Conservation (phyloP, 2,113 vertebrate species). For the Elgaria multicarinata region DNA sequence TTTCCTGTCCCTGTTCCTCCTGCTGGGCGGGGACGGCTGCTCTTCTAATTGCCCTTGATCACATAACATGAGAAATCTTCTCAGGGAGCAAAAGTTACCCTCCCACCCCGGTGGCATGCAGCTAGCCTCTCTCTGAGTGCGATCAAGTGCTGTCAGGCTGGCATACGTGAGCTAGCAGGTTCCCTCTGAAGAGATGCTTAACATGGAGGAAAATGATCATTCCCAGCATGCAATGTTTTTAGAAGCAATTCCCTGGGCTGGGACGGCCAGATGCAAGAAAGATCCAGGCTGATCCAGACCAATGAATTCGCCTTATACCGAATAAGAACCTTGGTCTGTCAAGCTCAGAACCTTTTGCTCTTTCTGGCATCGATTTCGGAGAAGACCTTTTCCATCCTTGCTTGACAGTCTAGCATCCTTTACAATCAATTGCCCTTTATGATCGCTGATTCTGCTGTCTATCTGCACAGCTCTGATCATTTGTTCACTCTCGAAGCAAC, state of each 20-base stretch:
- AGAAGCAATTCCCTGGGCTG: background rate
- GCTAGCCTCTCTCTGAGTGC: background rate
- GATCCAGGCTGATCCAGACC: no score
- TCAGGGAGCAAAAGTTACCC: background rate
- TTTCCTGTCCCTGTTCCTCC: background rate
- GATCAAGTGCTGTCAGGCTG: background rate
- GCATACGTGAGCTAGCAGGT: background rate
- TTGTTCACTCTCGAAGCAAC: background rate
- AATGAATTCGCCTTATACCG: background rate
- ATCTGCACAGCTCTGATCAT: background rate
- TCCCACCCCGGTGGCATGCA: background rate
- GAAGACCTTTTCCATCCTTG: background rate
- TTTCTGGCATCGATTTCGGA: background rate
- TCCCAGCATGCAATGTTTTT: background rate
- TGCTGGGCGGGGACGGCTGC: background rate
- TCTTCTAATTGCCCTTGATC: background rate
- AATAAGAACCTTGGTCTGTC: background rate
- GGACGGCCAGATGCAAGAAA: background rate
- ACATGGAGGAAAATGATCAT: background rate
- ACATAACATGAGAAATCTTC: background rate
- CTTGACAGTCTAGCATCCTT: background rate
- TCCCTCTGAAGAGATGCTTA: background rate
- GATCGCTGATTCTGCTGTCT: background rate
- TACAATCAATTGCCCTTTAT: background rate
- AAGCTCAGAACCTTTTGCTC: no score